phyloP scores from a whole-genome alignment of 2,888 invertebrate genomes.

The Drosophila yooni region DNA sequence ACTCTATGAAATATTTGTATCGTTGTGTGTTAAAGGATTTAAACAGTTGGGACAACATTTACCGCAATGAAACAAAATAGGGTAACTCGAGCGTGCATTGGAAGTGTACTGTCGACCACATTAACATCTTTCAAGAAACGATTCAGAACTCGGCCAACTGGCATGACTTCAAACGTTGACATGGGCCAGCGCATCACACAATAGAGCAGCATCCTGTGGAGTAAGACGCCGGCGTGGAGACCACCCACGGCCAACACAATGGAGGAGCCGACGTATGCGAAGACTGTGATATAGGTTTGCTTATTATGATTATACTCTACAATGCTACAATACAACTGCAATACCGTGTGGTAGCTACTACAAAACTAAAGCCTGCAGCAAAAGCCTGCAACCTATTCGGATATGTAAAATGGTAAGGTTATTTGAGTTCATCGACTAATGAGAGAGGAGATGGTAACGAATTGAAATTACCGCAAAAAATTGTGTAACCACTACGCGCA shows the following conservation, averaged over 20 bases:
- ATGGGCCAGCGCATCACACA: constrained; percentile 89
- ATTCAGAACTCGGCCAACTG: constrained; percentile 90
- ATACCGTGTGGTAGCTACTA: neutral
- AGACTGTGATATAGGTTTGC: constrained; percentile 52
- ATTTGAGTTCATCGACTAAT: neutral
- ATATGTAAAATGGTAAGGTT: neutral
- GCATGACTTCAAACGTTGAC: constrained; percentile 92
- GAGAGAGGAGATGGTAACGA: neutral
- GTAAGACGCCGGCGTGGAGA: constrained; percentile 86
- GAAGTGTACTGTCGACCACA: constrained; percentile 86
- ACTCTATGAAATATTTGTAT: neutral
- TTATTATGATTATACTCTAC: neutral
- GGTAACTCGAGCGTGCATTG: constrained; percentile 84
- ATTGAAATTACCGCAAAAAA: constrained; percentile 83
- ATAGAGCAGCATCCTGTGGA: constrained; percentile 87
- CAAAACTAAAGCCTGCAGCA: neutral
- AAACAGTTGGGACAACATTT: constrained; percentile 56
- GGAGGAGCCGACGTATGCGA: constrained; percentile 81
- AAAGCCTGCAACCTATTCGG: neutral
- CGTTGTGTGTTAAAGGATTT: constrained; percentile 9
- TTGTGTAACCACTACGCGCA: constrained; percentile 83
- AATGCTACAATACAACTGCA: neutral
- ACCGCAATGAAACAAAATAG: constrained; percentile 85
- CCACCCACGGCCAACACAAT: constrained; percentile 85
- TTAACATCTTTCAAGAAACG: constrained; percentile 88